Evolutionary conservation across 2,888 invertebrate species (phyloP), one percentile per base, ranked within the genome.

Genomic region (Drosophila prostipennis): DNA sequence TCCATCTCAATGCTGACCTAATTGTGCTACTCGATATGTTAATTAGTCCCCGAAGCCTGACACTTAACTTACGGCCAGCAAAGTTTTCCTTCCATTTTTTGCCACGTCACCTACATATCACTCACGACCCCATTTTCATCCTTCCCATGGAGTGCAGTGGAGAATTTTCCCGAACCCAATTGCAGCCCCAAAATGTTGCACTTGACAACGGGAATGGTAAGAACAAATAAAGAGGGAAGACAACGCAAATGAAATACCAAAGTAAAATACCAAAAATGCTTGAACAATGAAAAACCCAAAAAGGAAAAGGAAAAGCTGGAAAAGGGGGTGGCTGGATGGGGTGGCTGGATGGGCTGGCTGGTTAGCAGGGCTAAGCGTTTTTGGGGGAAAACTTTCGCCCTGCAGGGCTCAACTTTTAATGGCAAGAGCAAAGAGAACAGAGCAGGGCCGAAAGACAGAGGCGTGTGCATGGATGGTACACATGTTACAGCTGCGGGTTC

Each of bases 401-500:
- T 72, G 69, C 74, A 84, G 89, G 87, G 76, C 58, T 61, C 89
- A 89, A 76, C 80, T 71, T 87, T 89, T 89, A 82, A 82, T 87
- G 87, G 81, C 81, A 76, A 89, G 89, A 58, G 64, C 61, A 65
- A 53, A 57, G 58, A 65, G 32, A 59, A 58, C 54, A 54, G 58
- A 59, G 58, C 54, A 57, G 71, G 14, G 42, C 19, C 53, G 10
- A 51, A 32, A 16, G 43, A 23, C 49, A 26, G 32, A 49, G 42
- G 19, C 64, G 63, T 63, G 63, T 63, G 80, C 71, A 67, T 72
- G 71, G 79, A 67, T 72, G 71, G 79, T 82, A 85, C 88, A 88
- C 87, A 81, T 88, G 80, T 86, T 74, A 56, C 86, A 86, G 80
- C 88, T 88, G 80, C 87, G 68, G 87, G 87, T 78, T 39, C 45